These are phyloP conservation scores for Peromyscus melanophrys DNA, from an alignment of 2,797 vertebrate species.

Conservation along the genomic window DNA sequence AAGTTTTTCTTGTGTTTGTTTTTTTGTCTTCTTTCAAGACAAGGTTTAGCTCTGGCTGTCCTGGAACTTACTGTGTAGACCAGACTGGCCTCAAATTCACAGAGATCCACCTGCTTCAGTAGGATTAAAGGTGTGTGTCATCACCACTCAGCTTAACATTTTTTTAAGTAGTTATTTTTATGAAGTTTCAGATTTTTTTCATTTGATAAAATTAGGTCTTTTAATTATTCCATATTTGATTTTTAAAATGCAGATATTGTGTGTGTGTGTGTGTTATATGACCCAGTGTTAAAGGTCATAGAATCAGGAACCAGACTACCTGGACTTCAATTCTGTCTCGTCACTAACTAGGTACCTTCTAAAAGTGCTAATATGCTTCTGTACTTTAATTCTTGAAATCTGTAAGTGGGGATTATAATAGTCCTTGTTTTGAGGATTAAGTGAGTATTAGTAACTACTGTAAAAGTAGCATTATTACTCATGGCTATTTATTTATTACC, in stretches of 20 bases:
- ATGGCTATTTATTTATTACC: neutral
- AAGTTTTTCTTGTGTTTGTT: neutral
- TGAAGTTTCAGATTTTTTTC: neutral
- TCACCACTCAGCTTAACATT: neutral
- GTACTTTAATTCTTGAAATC: conserved; percentile 4
- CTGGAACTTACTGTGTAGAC: too few species aligned
- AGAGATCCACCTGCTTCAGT: too few species aligned
- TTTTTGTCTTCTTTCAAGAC: neutral
- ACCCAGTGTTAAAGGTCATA: neutral
- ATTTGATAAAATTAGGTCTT: conserved; percentile 38
- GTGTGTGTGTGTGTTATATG: neutral
- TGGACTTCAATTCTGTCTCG: conserved; percentile 34
- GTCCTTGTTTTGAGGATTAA: neutral
- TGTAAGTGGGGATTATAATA: conserved; percentile 6
- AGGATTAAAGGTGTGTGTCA: too few species aligned
- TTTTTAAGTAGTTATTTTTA: conserved; percentile 28
- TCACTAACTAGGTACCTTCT: neutral
- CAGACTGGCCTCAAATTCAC: too few species aligned
- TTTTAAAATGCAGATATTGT: neutral
- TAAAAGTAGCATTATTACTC: conserved; percentile 5
- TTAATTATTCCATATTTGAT: neutral
- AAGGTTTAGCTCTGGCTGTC: too few species aligned
- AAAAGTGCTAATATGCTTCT: neutral
- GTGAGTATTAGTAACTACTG: neutral
- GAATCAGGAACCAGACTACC: neutral